Base-by-base conservation (phyloP, 2,888 invertebrate genomes). In the Hyposoter didymator region DNA sequence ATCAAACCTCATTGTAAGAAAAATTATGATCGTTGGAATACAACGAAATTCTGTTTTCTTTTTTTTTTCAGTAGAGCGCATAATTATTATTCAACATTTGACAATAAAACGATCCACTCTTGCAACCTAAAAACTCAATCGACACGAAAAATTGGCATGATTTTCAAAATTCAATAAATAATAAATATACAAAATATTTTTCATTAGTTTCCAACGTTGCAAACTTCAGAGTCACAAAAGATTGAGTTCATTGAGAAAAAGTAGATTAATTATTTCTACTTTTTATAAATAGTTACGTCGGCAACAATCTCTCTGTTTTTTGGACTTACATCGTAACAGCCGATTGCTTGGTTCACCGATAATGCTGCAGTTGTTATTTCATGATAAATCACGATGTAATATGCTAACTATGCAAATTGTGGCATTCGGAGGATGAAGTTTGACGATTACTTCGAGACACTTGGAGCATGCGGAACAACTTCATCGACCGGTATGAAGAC, bases 401-500 rank as follows among this genome's bases (percentile, higher is more conserved):
- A 35, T 75, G 47, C 19, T 62, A n/a, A 47, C n/a, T 45, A 55
- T 67, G 28, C 45, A 55, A 78, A 43, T 55, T n/a, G 17, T 67
- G 52, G 22, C 28, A 69, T 55, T 6, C 10, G 28, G 14, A 69
- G 45, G 45, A 17, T 45, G 28, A 43, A 78, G 52, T 78, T 78
- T 55, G 28, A 32, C 10, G 14, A 39, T 45, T 43, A 55, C 45
- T 45, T 70, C 19, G 55, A 78, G 45, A 70, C 14, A 70, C 59
- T 78, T 22, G 67, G 35, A 69, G 19, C 52, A 32, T n/a, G 72
- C 32, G 28, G 45, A 85, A 45, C 70, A 55, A 47, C 39, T 52
- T 43, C 64, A 43, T 67, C 73, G 59, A 55, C 43, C n/a, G 22
- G 78, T 67, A 67, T 55, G 69, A 78, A 69, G 59, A 73, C 67